Evolutionary conservation across 2,113 vertebrate species (phyloP), one percentile per base, ranked within the genome.

Genomic region (Sigmodon hispidus): DNA sequence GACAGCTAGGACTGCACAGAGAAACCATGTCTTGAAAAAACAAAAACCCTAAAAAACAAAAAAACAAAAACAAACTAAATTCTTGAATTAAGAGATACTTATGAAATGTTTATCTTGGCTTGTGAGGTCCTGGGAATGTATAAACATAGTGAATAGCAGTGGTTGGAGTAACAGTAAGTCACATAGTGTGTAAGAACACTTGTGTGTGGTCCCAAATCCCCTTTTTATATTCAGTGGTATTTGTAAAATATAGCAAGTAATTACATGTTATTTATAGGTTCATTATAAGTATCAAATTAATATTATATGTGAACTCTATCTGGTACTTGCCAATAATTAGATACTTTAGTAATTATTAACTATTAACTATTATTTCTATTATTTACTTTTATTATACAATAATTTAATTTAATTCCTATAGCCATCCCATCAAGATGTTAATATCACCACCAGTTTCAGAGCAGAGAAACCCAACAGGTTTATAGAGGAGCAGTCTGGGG

Each of bases 251-350:
- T 72, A 45, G 21, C 65, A 91, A 67, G n/a, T 61, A 75, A 80
- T 50, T 77, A 3, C 34, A 88, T 70, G 15, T 29, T n/a, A 88
- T 59, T 79, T 24, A 80, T 34, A 89, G 76, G 26, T 61, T 70
- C 88, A n/a, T n/a, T 94, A 19, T 88, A 45, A 94, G 45, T 36
- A 79, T 89, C 84, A 83, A 92, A 87, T 93, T 72, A 92, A 92
- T 86, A 93, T 85, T 75, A 73, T 19, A 24, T 55, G 34, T 55
- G 48, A 94, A 55, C 24, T 88, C 5, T 87, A 17, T 10, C 57
- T 94, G 52, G 29, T 4, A 85, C 8, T 94, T 87, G 70, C 40
- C 86, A 94, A 76, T 94, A 21, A 80, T 34, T 81, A 91, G 63
- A 40, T 93, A 75, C 2, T 86, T 91, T 70, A 93, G 26, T 59